These are phyloP conservation scores for Megamerina dolium DNA, from an alignment of 2,888 invertebrate species.

Conservation along the genomic window DNA sequence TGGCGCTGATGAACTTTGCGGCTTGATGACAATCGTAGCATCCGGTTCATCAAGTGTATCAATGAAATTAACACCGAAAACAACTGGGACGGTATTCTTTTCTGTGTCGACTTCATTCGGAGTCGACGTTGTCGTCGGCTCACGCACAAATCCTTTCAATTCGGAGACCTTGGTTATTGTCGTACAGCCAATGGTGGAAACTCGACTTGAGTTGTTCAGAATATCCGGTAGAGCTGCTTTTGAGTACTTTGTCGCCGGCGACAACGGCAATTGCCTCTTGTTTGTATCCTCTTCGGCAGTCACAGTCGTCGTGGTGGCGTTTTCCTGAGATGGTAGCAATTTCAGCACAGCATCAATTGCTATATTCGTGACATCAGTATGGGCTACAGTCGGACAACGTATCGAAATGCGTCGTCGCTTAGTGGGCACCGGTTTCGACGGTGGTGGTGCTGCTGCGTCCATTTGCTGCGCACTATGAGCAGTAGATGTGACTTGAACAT, in stretches of 20 bases:
- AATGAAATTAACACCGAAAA: constrained; percentile 22
- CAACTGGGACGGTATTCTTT: too few species aligned
- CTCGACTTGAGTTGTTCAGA: background rate
- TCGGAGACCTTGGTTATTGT: constrained; percentile 20
- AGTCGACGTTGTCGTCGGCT: background rate
- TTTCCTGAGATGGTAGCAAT: constrained; percentile 17
- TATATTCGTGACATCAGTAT: constrained; percentile 17
- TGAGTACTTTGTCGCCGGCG: too few species aligned
- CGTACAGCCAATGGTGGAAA: constrained; percentile 15
- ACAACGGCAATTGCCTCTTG: background rate
- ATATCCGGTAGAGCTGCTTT: background rate
- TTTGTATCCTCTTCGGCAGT: background rate
- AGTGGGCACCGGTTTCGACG: background rate
- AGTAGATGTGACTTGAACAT: background rate
- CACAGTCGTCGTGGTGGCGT: constrained; percentile 10
- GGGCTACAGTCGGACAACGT: constrained; percentile 14
- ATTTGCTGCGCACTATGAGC: background rate
- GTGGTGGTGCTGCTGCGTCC: background rate
- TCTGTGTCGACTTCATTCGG: background rate
- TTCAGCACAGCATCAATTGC: constrained; percentile 22
- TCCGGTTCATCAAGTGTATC: constrained; percentile 23
- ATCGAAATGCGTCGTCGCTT: constrained; percentile 22
- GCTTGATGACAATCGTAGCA: constrained; percentile 26
- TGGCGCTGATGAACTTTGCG: too few species aligned
- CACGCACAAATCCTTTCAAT: background rate